Percentiles rank a stretch among this genome's conserved stretches.
Conservation (phyloP, 2,113 vertebrate species). For the Chaenocephalus aceratus region DNA sequence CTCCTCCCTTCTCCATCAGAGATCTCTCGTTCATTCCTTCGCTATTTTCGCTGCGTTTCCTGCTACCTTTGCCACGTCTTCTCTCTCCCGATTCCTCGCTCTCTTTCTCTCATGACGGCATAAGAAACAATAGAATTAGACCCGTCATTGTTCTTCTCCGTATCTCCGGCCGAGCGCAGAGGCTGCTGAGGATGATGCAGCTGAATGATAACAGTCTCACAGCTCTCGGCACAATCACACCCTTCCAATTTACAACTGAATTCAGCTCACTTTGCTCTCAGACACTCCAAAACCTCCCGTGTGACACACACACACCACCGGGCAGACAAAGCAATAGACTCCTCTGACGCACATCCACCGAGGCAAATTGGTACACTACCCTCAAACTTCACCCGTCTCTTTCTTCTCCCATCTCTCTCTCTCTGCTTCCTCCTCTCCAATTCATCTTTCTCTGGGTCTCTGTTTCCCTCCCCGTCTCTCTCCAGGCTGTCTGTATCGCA, state of each 20-base stretch:
- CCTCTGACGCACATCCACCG: slow-evolving; percentile 5
- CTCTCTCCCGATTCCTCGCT: neutral
- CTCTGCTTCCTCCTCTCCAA: neutral
- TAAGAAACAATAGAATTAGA: slow-evolving; percentile 33
- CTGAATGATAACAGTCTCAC: slow-evolving; percentile 54
- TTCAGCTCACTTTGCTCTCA: slow-evolving; percentile 53
- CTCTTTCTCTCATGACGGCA: neutral
- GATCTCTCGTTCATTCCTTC: slow-evolving; percentile 24
- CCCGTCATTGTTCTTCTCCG: slow-evolving; percentile 9
- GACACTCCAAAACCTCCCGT: slow-evolving; percentile 27
- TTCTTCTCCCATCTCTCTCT: slow-evolving; percentile 17
- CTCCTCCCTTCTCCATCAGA: slow-evolving; percentile 28
- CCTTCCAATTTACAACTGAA: slow-evolving; percentile 65
- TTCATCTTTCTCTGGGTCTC: neutral
- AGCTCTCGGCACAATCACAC: slow-evolving; percentile 48
- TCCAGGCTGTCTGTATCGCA: slow-evolving; percentile 13
- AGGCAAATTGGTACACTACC: slow-evolving; percentile 42
- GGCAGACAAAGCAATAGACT: slow-evolving; percentile 23
- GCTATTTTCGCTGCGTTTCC: neutral
- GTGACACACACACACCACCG: neutral
- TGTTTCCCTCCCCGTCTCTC: neutral
- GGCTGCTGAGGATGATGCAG: slow-evolving; percentile 40
- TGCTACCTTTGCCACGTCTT: neutral
- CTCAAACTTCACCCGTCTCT: slow-evolving; percentile 45
- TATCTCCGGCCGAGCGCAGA: slow-evolving; percentile 3